Evolutionary conservation across 1,140 invertebrate species (phyloP).

Genomic region (Drosophila virilis): DNA sequence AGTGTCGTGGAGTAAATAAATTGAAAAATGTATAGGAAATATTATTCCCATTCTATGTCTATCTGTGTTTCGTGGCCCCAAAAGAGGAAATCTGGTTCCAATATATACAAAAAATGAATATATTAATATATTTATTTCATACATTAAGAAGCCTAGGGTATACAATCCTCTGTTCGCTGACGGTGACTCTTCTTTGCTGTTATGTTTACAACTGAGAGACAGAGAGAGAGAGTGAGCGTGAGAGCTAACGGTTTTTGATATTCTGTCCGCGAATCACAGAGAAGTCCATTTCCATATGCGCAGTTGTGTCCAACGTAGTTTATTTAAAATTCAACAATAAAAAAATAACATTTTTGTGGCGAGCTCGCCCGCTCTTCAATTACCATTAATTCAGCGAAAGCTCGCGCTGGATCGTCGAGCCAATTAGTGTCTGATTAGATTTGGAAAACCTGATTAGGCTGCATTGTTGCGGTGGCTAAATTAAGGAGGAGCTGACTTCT

Average conservation of each 20-base stretch:
- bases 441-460: constrained; percentile 60
- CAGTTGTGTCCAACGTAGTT: background rate
- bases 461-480: constrained; percentile 12
- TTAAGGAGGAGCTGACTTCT: constrained; percentile 15
- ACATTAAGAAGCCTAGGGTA: too few species aligned
- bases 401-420: constrained; percentile 1
- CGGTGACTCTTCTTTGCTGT: background rate
- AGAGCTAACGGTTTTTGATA: background rate
- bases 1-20: too few species aligned
- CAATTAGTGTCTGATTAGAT: constrained; percentile 71
- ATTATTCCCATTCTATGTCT: too few species aligned
- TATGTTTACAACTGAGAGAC: background rate
- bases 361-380: constrained; percentile 21
- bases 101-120: too few species aligned
- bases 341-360: background rate
- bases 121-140: too few species aligned
- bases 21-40: too few species aligned
- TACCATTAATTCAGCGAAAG: constrained; percentile 35
- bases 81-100: too few species aligned
- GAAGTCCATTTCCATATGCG: background rate
- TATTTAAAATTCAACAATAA: background rate
- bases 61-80: too few species aligned
- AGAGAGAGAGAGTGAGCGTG: background rate
- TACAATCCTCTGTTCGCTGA: too few species aligned
- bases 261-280: background rate